Conservation (phyloP, 64 coral and sea anemone genomes). For the Anthopleura sola region DNA sequence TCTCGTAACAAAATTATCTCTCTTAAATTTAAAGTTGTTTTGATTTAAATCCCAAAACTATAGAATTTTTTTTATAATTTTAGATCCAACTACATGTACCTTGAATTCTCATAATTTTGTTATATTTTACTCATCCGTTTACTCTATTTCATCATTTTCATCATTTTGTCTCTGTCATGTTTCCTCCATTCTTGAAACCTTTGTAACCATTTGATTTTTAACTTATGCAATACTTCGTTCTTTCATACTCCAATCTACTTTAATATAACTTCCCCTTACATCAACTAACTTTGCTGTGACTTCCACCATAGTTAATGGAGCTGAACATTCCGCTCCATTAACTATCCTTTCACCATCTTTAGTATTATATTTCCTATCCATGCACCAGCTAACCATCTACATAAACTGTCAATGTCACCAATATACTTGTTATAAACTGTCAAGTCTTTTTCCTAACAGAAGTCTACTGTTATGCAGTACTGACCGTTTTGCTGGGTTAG, state of each 20-base stretch:
- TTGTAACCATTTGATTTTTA: not conserved
- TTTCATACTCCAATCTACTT: not conserved
- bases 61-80: not conserved
- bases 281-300: not conserved
- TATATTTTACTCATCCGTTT: not conserved
- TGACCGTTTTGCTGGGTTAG: conserved; percentile 25
- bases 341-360: not conserved
- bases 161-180: not conserved
- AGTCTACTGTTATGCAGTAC: conserved; percentile 21
- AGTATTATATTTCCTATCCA: not conserved
- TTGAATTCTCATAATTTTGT: not conserved
- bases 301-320: no score
- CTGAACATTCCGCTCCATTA: no score
- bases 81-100: not conserved
- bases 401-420: not conserved
- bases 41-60: no score
- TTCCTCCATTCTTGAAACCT: not conserved
- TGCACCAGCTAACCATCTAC: no score
- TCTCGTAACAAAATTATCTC: not conserved
- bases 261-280: no score
- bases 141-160: not conserved
- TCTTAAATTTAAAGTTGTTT: not conserved
- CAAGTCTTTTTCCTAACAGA: conserved; percentile 24
- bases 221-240: not conserved
- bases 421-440: not conserved